These are phyloP conservation scores for Alethe diademata DNA, from an alignment of 2,113 vertebrate species.

Conservation along the genomic window DNA sequence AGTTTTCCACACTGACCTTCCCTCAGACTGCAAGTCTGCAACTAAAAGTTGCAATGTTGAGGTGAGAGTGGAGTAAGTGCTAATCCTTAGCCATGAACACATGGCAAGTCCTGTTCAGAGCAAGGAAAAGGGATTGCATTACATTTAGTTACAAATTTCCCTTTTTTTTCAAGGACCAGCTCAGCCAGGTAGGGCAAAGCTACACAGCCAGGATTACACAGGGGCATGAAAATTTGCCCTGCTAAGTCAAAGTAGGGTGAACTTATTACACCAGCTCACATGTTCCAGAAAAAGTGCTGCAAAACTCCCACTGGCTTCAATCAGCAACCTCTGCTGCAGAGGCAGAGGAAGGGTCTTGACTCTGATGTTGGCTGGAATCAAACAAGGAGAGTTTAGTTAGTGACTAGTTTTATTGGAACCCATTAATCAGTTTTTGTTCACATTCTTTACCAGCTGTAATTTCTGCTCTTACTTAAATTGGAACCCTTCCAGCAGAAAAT, in stretches of 20 bases:
- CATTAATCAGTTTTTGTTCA: neutral
- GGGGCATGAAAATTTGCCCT: neutral
- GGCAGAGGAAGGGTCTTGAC: neutral
- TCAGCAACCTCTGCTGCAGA: neutral
- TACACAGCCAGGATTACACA: neutral
- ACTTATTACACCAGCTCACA: neutral
- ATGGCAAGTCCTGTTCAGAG: neutral
- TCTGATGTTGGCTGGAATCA: neutral
- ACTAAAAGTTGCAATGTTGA: neutral
- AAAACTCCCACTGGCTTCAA: neutral
- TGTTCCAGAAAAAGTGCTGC: neutral
- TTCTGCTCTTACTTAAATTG: neutral
- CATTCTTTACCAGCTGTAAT: neutral
- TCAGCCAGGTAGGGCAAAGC: neutral
- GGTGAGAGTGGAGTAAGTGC: neutral
- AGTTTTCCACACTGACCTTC: neutral
- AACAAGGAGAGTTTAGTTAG: neutral
- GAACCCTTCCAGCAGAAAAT: neutral
- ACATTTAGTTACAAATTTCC: neutral
- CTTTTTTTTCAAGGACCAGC: neutral
- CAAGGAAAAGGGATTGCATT: neutral
- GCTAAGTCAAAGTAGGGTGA: neutral
- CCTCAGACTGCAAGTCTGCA: neutral
- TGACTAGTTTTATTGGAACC: neutral
- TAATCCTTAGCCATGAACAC: neutral